Evolutionary conservation across 2,797 vertebrate genomes (phyloP).

Genomic region (Naso thynnoides): DNA sequence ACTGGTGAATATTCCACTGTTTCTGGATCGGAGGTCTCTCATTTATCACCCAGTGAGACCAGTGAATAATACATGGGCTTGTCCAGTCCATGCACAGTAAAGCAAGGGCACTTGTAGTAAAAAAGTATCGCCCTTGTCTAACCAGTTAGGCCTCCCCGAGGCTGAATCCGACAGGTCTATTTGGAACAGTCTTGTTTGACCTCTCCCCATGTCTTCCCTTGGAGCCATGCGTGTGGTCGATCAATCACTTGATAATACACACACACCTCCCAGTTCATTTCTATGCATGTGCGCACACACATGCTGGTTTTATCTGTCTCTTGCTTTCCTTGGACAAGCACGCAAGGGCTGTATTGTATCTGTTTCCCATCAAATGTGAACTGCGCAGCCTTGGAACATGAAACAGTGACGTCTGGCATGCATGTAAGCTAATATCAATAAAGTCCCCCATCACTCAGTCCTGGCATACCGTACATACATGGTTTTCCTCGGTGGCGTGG

Average conservation of each 20-base stretch:
- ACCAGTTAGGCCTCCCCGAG: constrained; percentile 74
- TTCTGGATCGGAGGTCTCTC: constrained; percentile 51
- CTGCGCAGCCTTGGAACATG: constrained; percentile 28
- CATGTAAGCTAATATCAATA: constrained; percentile 55
- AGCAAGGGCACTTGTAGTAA: constrained; percentile 77
- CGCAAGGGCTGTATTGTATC: constrained; percentile 22
- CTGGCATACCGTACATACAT: constrained; percentile 27
- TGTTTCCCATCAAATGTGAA: constrained; percentile 42
- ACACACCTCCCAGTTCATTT: constrained; percentile 61
- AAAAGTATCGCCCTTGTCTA: constrained; percentile 77
- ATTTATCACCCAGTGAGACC: constrained; percentile 74
- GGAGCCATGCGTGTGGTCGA: constrained; percentile 69
- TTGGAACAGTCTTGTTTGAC: constrained; percentile 84
- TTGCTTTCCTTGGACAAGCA: constrained; percentile 27
- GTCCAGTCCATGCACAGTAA: constrained; percentile 70
- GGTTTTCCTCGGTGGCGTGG: constrained; percentile 44
- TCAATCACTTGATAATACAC: constrained; percentile 82
- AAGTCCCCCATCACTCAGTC: constrained; percentile 43
- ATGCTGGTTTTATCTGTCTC: neutral
- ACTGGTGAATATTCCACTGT: constrained; percentile 71
- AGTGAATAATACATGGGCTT: constrained; percentile 80
- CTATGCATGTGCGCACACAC: constrained; percentile 31
- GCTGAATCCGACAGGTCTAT: constrained; percentile 81
- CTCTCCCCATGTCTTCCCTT: constrained; percentile 79
- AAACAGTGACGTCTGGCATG: constrained; percentile 35